Evolutionary conservation across 2,888 invertebrate species (phyloP), one percentile per base, ranked within the genome.

Genomic region (Ypsolopha scabrella): DNA sequence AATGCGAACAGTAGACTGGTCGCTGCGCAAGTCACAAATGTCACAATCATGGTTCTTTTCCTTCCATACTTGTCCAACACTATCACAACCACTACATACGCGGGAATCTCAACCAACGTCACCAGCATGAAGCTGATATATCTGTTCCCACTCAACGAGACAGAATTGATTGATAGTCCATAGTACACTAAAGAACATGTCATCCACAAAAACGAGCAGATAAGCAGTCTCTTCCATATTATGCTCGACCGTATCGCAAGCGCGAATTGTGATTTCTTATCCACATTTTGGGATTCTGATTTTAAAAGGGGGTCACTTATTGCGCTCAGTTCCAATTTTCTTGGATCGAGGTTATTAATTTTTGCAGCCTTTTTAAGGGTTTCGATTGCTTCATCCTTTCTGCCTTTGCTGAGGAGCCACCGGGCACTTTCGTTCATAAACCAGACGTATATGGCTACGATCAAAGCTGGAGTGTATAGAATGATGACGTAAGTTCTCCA

Each of bases 101-200:
- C 93, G 0, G 94, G 94, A 52, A 94, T 90, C 70, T 94, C 94
- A 34, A 92, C 89, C 35, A 75, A 73, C 67, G 71, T 90, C 79
- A 72, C 88, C 72, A 67, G 80, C 62, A 94, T 92, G 63, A 94
- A 95, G 70, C 93, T 94, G 36, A 92, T 71, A 65, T 94, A 94
- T 65, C 90, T 90, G 65, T 94, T 91, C 9, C 92, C 93, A 57
- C 90, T 90, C 53, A 95, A 73, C 0, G 91, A 88, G 7, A 93
- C 92, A 0, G 94, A 90, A 71, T 93, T 94, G 52, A 95, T 87
- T 0, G 93, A 92, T 41, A 95, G 68, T 0, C 95, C 95, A 59
- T 94, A 94, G 68, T 93, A 95, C 2, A 94, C 91, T 53, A 94
- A 88, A 0, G 93, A 91, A 62, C 92, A 93, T 0, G 93, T 92